Percentiles rank a stretch among this genome's conserved stretches.
phyloP scores from a whole-genome alignment of 2,797 vertebrate species.

The Leptoclinus maculatus region DNA sequence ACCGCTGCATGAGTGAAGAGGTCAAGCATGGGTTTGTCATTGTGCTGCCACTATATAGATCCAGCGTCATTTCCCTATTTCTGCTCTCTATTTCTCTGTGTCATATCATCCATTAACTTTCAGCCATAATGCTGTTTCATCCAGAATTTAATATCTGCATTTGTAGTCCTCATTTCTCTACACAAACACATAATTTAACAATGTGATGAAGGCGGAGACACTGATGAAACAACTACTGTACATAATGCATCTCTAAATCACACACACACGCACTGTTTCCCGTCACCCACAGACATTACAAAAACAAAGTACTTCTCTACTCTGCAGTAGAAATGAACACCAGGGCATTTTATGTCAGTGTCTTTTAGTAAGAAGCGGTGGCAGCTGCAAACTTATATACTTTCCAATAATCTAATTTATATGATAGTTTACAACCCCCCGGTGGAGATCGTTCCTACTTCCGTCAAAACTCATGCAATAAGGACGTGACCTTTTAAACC shows the following conservation, averaged over 20 bases:
- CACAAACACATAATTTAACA: conserved; percentile 7
- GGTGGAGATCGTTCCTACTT: conserved; percentile 2
- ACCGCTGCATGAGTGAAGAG: neutral
- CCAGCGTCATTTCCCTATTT: conserved; percentile 31
- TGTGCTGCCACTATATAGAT: conserved; percentile 27
- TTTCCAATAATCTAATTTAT: conserved; percentile 31
- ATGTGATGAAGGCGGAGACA: conserved; percentile 12
- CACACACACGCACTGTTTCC: neutral
- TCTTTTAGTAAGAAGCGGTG: conserved; percentile 2
- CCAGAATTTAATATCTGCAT: conserved; percentile 39
- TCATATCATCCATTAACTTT: conserved; percentile 23
- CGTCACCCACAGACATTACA: conserved; percentile 12
- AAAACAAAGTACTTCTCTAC: neutral
- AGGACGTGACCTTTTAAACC: conserved; percentile 50
- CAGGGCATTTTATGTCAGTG: neutral
- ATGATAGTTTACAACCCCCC: neutral
- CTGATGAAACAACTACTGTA: conserved; percentile 18
- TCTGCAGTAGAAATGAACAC: conserved; percentile 12
- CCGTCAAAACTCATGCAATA: conserved; percentile 17
- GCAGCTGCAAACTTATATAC: conserved; percentile 4
- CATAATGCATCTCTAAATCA: conserved; percentile 7
- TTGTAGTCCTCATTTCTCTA: neutral
- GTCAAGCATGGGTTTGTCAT: conserved; percentile 35
- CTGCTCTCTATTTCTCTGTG: neutral
- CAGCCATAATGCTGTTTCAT: conserved; percentile 18